Conservation (phyloP, 2,888 invertebrate species). For the Phengaris arion region DNA sequence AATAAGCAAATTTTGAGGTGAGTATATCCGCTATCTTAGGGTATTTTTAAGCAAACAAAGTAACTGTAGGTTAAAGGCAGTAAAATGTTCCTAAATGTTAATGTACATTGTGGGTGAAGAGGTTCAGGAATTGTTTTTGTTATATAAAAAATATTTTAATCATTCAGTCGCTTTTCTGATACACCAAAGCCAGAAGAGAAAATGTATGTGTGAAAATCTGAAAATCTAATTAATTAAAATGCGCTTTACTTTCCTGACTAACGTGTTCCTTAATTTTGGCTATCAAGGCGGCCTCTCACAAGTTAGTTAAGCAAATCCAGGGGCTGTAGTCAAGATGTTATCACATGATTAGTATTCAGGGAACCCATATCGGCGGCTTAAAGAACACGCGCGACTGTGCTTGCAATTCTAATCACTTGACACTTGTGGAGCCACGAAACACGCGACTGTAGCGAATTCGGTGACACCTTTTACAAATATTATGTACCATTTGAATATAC, state of each 20-base stretch:
- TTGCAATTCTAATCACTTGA: slow-evolving; percentile 68
- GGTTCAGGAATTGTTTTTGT: too few species aligned
- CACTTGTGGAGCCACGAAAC: slow-evolving; percentile 50
- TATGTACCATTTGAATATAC: too few species aligned
- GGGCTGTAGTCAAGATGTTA: slow-evolving; percentile 52
- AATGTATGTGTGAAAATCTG: slow-evolving; percentile 10
- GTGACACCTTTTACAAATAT: neutral
- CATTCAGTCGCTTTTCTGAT: too few species aligned
- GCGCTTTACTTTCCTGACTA: neutral
- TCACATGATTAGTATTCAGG: slow-evolving; percentile 65
- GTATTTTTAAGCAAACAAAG: too few species aligned
- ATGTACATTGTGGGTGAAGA: too few species aligned
- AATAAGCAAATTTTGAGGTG: too few species aligned
- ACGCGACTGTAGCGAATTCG: neutral
- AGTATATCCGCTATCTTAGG: too few species aligned
- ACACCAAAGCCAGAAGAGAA: neutral
- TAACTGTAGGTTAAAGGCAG: too few species aligned
- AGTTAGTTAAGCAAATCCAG: slow-evolving; percentile 30
- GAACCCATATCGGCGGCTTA: slow-evolving; percentile 57
- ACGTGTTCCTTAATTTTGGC: neutral
- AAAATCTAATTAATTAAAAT: neutral
- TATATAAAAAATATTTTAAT: too few species aligned
- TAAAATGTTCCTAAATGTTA: too few species aligned
- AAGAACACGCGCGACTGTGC: slow-evolving; percentile 64
- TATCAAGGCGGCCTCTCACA: neutral